A percentile compares a stretch with the other conserved stretches of the same genome.
Evolutionary conservation across 2,888 invertebrate species (phyloP).

Genomic region (Mesoligia furuncula): DNA sequence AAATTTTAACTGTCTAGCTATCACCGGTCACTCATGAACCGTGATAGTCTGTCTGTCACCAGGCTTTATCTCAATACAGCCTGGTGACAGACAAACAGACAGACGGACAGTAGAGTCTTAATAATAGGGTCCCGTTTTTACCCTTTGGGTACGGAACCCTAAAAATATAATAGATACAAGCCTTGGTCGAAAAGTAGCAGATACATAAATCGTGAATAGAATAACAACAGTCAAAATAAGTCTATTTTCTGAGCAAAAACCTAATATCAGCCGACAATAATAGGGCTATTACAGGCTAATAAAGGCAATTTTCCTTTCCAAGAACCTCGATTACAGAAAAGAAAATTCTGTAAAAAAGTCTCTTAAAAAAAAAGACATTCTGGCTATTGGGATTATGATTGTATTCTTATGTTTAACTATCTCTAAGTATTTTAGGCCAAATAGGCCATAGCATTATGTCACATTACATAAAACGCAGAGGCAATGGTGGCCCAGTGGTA

Average conservation of each 20-base stretch:
- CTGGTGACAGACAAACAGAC: too few species aligned
- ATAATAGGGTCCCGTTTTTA: too few species aligned
- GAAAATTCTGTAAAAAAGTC: too few species aligned
- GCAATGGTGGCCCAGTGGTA: too few species aligned
- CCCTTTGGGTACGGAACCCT: too few species aligned
- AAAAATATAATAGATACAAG: background rate
- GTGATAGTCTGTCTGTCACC: too few species aligned
- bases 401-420: background rate
- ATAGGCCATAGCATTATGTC: background rate
- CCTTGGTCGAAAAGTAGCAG: background rate
- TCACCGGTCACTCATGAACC: too few species aligned
- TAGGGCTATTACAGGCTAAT: background rate
- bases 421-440: background rate
- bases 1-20: too few species aligned
- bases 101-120: too few species aligned
- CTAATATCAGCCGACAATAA: background rate
- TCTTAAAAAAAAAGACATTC: too few species aligned
- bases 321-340: background rate
- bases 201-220: background rate
- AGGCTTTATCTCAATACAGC: too few species aligned
- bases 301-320: background rate
- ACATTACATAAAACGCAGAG: background rate
- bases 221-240: background rate
- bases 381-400: too few species aligned
- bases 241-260: background rate